Conservation (phyloP, 2,113 vertebrate species). For the Apaloderma vittatum region DNA sequence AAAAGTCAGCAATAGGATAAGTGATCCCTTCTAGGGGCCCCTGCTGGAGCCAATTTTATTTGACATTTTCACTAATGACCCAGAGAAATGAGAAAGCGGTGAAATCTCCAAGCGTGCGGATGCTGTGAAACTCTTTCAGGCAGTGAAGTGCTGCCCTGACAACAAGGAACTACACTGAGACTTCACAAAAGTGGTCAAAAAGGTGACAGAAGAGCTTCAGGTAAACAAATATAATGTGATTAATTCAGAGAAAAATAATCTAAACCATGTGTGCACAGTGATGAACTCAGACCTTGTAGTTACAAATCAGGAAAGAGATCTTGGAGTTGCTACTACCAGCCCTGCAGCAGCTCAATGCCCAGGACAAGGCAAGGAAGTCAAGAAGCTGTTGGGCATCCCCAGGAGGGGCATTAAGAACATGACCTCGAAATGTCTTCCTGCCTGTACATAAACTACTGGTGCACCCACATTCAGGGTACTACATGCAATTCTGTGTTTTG, state of each 20-base stretch:
- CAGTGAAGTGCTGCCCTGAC: background rate
- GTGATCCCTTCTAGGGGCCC: background rate
- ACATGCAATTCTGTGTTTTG: background rate
- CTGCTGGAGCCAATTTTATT: background rate
- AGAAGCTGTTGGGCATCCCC: background rate
- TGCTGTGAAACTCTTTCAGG: background rate
- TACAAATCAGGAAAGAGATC: background rate
- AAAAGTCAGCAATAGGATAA: background rate
- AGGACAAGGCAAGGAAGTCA: background rate
- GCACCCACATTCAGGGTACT: background rate
- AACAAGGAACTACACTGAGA: background rate
- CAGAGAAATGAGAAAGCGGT: background rate
- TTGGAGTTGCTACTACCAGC: background rate
- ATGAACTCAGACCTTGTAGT: background rate
- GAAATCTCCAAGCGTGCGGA: background rate
- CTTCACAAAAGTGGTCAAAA: background rate
- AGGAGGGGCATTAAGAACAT: background rate
- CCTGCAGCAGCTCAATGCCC: background rate
- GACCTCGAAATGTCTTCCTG: background rate
- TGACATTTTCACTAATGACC: background rate
- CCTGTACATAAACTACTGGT: background rate
- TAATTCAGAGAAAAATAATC: background rate
- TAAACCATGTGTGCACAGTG: background rate
- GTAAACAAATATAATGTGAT: background rate
- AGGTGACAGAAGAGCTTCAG: background rate